Evolutionary conservation across 2,888 invertebrate genomes (phyloP).

Genomic region (Schizotus pectinicornis): DNA sequence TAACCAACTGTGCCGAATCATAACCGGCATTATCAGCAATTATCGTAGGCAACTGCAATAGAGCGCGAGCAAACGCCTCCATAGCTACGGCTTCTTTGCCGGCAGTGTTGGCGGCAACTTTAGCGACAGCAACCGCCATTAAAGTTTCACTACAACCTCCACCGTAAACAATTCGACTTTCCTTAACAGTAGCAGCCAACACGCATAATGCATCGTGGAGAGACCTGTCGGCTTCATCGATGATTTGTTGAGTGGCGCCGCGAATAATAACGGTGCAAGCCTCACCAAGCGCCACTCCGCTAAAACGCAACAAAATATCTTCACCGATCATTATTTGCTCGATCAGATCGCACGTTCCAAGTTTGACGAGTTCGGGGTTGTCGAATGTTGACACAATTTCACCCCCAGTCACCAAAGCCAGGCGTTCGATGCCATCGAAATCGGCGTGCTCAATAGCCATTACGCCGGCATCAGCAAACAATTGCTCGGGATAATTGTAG

Average conservation of each 20-base stretch:
- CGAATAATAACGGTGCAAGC: constrained; percentile 97
- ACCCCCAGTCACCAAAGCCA: constrained; percentile 94
- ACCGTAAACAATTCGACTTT: constrained; percentile 89
- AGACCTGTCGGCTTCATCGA: constrained; percentile 98
- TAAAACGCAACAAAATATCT: constrained; percentile 92
- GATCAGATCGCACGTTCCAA: constrained; percentile 93
- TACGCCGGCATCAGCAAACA: constrained; percentile 96
- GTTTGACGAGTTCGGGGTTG: constrained; percentile 86
- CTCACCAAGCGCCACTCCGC: constrained; percentile 92
- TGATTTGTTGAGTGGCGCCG: constrained; percentile 97
- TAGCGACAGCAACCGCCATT: constrained; percentile 93
- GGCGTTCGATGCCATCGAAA: constrained; percentile 97
- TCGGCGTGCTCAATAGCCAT: constrained; percentile 99
- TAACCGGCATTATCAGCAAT: constrained; percentile 99
- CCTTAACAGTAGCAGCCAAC: constrained; percentile 91
- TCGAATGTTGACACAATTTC: constrained; percentile 99
- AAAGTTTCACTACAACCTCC: constrained; percentile 93
- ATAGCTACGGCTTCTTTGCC: constrained; percentile 98
- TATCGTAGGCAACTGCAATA: constrained; percentile 89
- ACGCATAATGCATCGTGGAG: constrained; percentile 98
- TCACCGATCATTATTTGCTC: constrained; percentile 99
- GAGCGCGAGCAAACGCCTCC: constrained; percentile 91
- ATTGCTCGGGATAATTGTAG: constrained; percentile 99
- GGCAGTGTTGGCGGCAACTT: constrained; percentile 83
- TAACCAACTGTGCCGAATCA: constrained; percentile 93